phyloP scores from a whole-genome alignment of 1,140 invertebrate genomes.

The Drosophila pseudoobscura region DNA sequence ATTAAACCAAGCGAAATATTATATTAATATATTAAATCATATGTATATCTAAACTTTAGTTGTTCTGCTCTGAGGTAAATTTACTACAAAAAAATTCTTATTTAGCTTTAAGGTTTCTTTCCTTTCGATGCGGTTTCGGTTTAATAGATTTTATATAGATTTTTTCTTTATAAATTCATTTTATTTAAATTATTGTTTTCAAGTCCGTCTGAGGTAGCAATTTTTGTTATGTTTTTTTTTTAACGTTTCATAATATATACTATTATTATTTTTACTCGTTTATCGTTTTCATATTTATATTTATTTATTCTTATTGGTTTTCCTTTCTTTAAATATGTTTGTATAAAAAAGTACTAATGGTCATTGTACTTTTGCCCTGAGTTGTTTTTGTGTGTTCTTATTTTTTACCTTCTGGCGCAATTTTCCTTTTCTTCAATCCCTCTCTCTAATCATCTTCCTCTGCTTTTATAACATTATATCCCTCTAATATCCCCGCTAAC shows the following conservation, averaged over 20 bases:
- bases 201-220: conserved; percentile 82
- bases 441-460: background rate
- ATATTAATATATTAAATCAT: conserved; percentile 24
- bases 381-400: conserved; percentile 55
- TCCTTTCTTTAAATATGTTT: conserved; percentile 53
- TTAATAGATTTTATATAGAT: conserved; percentile 28
- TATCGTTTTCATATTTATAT: conserved; percentile 23
- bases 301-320: conserved; percentile 45
- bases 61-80: conserved; percentile 57
- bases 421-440: too few species aligned
- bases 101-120: conserved; percentile 43
- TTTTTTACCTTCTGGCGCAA: conserved; percentile 60
- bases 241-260: conserved; percentile 44
- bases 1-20: conserved; percentile 32
- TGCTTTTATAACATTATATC: background rate
- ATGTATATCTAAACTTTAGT: conserved; percentile 24
- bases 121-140: conserved; percentile 17
- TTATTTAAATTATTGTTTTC: conserved; percentile 81
- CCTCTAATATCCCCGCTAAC: background rate
- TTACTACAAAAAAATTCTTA: conserved; percentile 57
- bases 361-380: conserved; percentile 84
- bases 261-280: conserved; percentile 31
- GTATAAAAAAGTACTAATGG: conserved; percentile 73
- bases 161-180: conserved; percentile 69
- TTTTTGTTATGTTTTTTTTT: conserved; percentile 53